Percentiles rank a stretch among this genome's conserved stretches.
Conservation (phyloP, 2,797 vertebrate genomes). For the Vultur gryphus region DNA sequence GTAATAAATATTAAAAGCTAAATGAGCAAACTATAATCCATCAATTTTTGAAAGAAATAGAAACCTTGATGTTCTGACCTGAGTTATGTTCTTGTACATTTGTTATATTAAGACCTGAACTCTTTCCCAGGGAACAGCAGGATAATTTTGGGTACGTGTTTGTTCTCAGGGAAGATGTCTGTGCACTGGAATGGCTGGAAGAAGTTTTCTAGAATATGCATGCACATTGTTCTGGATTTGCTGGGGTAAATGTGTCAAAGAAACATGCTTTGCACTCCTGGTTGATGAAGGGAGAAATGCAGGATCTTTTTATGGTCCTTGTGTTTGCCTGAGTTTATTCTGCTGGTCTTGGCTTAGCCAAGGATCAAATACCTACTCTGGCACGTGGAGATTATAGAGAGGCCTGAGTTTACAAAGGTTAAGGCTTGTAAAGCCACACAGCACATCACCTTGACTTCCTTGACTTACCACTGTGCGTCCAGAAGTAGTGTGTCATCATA, state of each 20-base stretch:
- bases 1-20: neutral
- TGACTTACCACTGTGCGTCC: neutral
- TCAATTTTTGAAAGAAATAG: neutral
- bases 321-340: neutral
- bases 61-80: neutral
- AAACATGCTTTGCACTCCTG: neutral
- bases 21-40: neutral
- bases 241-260: neutral
- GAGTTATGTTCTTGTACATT: neutral
- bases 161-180: neutral
- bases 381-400: neutral
- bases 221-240: neutral
- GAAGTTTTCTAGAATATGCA: neutral
- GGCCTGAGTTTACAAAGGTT: neutral
- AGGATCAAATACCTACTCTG: neutral
- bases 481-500: accelerated
- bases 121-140: neutral
- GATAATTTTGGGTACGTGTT: neutral
- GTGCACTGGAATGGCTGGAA: neutral
- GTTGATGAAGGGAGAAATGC: neutral
- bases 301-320: neutral
- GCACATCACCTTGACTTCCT: neutral
- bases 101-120: neutral
- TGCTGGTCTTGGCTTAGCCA: neutral
- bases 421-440: neutral